Conservation (phyloP, 2,888 invertebrate species). For the Stenichneumon culpator region DNA sequence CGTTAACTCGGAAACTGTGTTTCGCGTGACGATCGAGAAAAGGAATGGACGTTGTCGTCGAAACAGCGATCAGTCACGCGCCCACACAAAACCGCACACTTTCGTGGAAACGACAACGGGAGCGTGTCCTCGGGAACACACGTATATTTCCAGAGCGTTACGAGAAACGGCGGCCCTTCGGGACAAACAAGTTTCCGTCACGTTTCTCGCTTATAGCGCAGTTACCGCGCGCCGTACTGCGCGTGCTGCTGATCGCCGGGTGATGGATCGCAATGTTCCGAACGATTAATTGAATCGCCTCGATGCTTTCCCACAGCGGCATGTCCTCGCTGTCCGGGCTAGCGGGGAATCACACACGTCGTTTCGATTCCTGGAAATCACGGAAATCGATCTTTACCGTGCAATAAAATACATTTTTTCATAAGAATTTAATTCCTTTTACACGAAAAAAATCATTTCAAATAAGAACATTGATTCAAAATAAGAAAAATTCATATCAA, state of each 20-base stretch:
- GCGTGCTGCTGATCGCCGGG: conserved; percentile 61
- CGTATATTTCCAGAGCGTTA: conserved; percentile 32
- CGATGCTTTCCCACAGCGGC: conserved; percentile 70
- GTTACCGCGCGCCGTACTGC: conserved; percentile 13
- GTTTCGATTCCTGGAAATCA: conserved; percentile 20
- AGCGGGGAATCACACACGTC: conserved; percentile 48
- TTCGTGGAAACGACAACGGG: conserved; percentile 75
- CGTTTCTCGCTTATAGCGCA: conserved; percentile 62
- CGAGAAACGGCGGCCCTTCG: conserved; percentile 69
- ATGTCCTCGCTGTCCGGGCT: conserved; percentile 58
- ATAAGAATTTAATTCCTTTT: neutral
- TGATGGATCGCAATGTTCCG: conserved; percentile 67
- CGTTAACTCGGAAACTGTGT: conserved; percentile 7
- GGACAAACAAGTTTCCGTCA: conserved; percentile 75
- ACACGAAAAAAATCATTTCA: too few species aligned
- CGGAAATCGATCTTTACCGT: neutral
- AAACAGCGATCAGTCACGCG: conserved; percentile 71
- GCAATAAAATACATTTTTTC: neutral
- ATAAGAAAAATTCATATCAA: too few species aligned
- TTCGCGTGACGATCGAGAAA: conserved; percentile 19
- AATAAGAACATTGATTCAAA: neutral
- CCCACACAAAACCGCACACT: conserved; percentile 62
- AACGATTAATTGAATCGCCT: conserved; percentile 67
- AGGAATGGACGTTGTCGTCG: conserved; percentile 39
- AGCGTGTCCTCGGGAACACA: conserved; percentile 70